Base-by-base conservation (phyloP, 2,113 vertebrate species). In the Scortum barcoo region DNA sequence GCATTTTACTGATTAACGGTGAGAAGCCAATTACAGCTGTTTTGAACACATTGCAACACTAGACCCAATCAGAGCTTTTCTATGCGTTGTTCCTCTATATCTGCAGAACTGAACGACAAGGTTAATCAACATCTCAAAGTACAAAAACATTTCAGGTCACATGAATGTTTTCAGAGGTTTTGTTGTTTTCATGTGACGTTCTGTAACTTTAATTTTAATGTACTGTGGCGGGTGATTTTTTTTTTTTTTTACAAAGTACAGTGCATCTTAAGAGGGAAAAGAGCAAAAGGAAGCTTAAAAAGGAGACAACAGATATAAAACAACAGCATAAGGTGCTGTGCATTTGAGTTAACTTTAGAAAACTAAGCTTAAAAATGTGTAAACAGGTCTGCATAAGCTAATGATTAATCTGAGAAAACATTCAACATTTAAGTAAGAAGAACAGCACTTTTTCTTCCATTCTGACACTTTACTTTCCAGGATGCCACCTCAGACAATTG, bases 341-440 rank as follows among this genome's bases (percentile, higher is more conserved):
- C 6, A 60, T 8, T 20, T 38, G 44, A 67, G 26, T 66, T n/a
- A 44, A 76, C 19, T 11, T 66, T 7, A n/a, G 3, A 66, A 81
- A 77, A 57, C 19, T 58, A 71, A 78, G 22, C 24, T 42, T 76
- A 16, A 56, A 70, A 83, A 66, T 57, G 20, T 75, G 88, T 88
- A 56, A 89, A 89, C 76, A 76, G 60, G 24, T 84, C 70, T 72
- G 75, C 80, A 61, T 72, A 24, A 74, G 67, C 74, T 66, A 63
- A 62, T 50, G 61, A 77, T 79, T 83, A 44, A 69, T 80, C 56
- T n/a, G 26, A 73, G 68, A 81, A 48, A 75, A 82, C 68, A 86
- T 89, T 85, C 72, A 85, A 73, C 61, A 50, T 57, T 76, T 62
- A 76, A 72, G 50, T 62, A 75, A 81, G 85, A 79, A 82, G 69